Evolutionary conservation across 1,140 invertebrate genomes (phyloP).

Genomic region (Arctopsyche grandis): DNA sequence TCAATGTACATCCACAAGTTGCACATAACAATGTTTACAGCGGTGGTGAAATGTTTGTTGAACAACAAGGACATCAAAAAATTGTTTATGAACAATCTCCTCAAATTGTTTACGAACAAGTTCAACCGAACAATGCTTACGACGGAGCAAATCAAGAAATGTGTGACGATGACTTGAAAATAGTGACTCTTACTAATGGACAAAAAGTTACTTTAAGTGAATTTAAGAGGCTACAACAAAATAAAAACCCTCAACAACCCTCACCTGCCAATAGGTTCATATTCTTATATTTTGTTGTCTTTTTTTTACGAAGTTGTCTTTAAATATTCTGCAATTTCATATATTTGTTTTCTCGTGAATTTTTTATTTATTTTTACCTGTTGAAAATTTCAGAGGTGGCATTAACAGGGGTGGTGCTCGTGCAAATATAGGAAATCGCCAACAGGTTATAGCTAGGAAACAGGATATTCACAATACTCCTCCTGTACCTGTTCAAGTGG

Average conservation of each 20-base stretch:
- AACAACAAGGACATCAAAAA: conserved; percentile 48
- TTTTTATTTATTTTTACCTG: not conserved
- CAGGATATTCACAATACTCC: conserved; percentile 18
- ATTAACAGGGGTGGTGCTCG: conserved; percentile 2
- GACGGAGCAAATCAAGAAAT: conserved; percentile 34
- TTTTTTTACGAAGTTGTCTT: no score
- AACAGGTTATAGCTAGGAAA: not conserved
- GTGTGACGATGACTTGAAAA: conserved; percentile 60
- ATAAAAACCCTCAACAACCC: conserved; percentile 38
- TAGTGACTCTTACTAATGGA: conserved; percentile 61
- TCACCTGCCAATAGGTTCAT: conserved; percentile 24
- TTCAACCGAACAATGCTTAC: conserved; percentile 28
- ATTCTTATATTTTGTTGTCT: not conserved
- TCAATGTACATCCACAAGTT: not conserved
- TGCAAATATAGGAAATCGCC: conserved; percentile 9
- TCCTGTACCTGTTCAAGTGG: conserved; percentile 40
- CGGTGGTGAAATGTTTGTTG: conserved; percentile 44
- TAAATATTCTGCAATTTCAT: not conserved
- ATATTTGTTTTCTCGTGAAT: not conserved
- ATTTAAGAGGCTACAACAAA: conserved; percentile 60
- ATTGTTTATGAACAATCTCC: conserved; percentile 42
- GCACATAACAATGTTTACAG: conserved; percentile 28
- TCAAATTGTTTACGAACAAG: not conserved
- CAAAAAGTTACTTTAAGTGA: conserved; percentile 62
- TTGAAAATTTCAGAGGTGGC: not conserved